A percentile compares a stretch with the other conserved stretches of the same genome.
Evolutionary conservation across 1,140 invertebrate genomes (phyloP).

Genomic region (Eupristina koningsbergeri): DNA sequence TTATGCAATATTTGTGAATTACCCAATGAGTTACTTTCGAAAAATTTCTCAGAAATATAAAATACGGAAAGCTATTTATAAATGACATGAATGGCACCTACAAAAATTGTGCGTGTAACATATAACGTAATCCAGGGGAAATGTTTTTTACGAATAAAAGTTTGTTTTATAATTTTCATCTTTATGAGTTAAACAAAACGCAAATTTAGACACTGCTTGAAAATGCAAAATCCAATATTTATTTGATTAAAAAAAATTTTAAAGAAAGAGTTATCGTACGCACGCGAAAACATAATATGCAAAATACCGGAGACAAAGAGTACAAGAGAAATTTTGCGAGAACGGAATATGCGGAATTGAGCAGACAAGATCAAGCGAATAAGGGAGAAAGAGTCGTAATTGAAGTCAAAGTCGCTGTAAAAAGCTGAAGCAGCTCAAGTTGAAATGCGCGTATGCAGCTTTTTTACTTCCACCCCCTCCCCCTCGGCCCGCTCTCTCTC

Average conservation of each 20-base stretch:
- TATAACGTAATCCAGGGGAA: neutral
- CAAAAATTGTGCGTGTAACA: neutral
- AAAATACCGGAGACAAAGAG: neutral
- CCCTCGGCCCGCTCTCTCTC: constrained; percentile 2
- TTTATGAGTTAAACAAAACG: neutral
- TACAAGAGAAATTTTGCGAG: neutral
- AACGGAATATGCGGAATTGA: constrained; percentile 3
- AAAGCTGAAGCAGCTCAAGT: constrained; percentile 4
- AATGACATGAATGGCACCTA: neutral
- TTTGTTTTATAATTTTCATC: neutral
- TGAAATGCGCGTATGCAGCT: neutral
- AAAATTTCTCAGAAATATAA: too few relatives aligned
- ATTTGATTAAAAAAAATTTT: neutral
- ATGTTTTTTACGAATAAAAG: neutral
- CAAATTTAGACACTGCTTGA: neutral
- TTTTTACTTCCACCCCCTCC: too few relatives aligned
- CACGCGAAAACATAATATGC: constrained; percentile 2
- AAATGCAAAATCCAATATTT: neutral
- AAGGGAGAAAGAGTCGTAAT: constrained; percentile 28
- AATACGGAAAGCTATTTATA: too few relatives aligned
- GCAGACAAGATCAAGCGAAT: constrained; percentile 7
- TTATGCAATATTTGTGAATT: too few relatives aligned
- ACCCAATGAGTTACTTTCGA: too few relatives aligned
- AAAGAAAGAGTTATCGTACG: neutral
- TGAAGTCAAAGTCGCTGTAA: constrained; percentile 31